Percentiles rank a stretch among this genome's conserved stretches.
phyloP scores from a whole-genome alignment of 2,113 vertebrate genomes.

The Cavia aperea region DNA sequence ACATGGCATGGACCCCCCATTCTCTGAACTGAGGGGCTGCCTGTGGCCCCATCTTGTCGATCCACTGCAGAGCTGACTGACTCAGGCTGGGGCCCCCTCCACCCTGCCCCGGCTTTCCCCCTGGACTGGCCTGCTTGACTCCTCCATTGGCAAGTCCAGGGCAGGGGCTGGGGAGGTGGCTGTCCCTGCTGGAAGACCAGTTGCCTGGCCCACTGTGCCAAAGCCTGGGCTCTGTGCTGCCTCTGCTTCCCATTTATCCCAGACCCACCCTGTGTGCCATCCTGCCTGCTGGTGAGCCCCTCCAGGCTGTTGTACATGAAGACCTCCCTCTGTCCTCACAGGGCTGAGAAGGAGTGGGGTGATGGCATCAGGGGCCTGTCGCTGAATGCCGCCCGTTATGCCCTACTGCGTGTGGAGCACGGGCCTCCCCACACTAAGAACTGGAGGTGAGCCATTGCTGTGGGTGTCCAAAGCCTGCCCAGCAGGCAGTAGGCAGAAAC shows the following conservation, averaged over 20 bases:
- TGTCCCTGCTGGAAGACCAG: not conserved
- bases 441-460: constrained; percentile 85
- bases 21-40: not conserved
- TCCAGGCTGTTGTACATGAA: too few species aligned
- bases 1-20: not conserved
- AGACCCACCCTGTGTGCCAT: too few species aligned
- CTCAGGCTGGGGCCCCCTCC: not conserved
- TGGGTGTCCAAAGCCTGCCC: not conserved
- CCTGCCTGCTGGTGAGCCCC: not conserved
- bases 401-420: constrained; percentile 90
- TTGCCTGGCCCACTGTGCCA: not conserved
- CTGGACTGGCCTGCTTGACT: not conserved
- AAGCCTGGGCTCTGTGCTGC: not conserved
- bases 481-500: not conserved
- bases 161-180: not conserved
- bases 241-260: not conserved
- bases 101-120: not conserved
- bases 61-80: not conserved
- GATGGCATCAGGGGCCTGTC: constrained; percentile 94
- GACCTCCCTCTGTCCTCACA: constrained; percentile 48
- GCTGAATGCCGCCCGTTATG: constrained; percentile 93
- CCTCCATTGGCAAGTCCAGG: too few species aligned
- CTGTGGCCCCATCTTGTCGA: too few species aligned
- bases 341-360: constrained; percentile 98
- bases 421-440: constrained; percentile 96